phyloP scores from a whole-genome alignment of 2,888 invertebrate genomes.

The Notodromas monacha region DNA sequence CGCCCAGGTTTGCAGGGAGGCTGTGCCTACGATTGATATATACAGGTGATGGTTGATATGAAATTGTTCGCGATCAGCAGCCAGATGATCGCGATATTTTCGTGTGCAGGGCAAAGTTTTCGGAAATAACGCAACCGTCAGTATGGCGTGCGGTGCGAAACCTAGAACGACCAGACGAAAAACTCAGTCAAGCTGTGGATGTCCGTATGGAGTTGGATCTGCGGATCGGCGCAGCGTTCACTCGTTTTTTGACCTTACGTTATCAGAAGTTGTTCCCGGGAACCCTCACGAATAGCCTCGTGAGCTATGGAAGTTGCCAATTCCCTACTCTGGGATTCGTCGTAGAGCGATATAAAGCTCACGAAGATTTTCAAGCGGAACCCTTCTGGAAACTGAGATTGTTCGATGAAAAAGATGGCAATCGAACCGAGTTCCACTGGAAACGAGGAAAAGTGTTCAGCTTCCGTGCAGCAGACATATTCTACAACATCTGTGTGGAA shows the following conservation, averaged over 20 bases:
- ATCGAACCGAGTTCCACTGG: too few relatives aligned
- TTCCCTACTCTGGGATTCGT: conserved; percentile 99
- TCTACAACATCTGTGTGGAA: conserved; percentile 44
- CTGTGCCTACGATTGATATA: conserved; percentile 25
- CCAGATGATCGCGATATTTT: too few relatives aligned
- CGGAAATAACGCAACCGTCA: conserved; percentile 68
- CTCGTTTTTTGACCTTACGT: conserved; percentile 45
- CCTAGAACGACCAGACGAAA: conserved; percentile 41
- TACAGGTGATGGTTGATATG: conserved; percentile 10
- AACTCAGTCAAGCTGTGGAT: conserved; percentile 67
- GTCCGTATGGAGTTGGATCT: conserved; percentile 63
- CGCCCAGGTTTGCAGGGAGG: conserved; percentile 51
- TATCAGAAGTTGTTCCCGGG: conserved; percentile 15
- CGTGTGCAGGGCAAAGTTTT: conserved; percentile 64
- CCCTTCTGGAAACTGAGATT: conserved; percentile 86
- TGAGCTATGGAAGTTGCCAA: conserved; percentile 96
- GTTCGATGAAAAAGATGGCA: too few relatives aligned
- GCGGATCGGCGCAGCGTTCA: conserved; percentile 86
- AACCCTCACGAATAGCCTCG: conserved; percentile 29
- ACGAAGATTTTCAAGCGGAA: conserved; percentile 64
- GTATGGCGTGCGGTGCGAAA: conserved; percentile 43
- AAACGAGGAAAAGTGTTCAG: conserved; percentile 57
- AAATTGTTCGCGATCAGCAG: conserved; percentile 15
- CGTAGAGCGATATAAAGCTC: conserved; percentile 76
- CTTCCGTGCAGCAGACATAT: conserved; percentile 38